These are phyloP conservation scores for Synergus laeviventris DNA, from an alignment of 2,888 invertebrate genomes.

Conservation along the genomic window DNA sequence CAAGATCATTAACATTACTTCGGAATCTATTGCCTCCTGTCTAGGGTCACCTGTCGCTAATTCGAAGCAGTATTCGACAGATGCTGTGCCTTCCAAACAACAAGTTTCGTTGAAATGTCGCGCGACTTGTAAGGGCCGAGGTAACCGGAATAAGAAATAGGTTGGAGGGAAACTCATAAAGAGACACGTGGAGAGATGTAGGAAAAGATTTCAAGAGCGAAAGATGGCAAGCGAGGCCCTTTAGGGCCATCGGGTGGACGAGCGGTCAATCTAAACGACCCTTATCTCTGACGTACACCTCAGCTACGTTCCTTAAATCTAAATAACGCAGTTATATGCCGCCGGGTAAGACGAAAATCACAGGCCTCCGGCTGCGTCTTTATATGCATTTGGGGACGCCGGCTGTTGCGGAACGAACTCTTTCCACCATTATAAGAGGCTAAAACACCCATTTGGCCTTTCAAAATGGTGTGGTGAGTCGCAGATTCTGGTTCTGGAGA, in stretches of 20 bases:
- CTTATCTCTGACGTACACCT: constrained; percentile 67
- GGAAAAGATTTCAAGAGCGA: constrained; percentile 66
- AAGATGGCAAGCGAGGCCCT: constrained; percentile 72
- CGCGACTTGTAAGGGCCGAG: not conserved
- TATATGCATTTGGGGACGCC: constrained; percentile 29
- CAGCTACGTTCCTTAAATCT: constrained; percentile 63
- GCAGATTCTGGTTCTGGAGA: not conserved
- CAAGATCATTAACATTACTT: too few species aligned
- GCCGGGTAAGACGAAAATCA: constrained; percentile 39
- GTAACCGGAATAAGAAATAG: constrained; percentile 48
- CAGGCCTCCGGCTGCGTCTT: constrained; percentile 44
- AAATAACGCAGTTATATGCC: constrained; percentile 65
- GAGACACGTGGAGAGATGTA: constrained; percentile 61
- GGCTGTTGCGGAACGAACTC: constrained; percentile 10
- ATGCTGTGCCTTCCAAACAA: not conserved
- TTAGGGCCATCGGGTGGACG: constrained; percentile 72
- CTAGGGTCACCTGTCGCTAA: not conserved
- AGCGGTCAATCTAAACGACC: constrained; percentile 75
- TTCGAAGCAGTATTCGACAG: not conserved
- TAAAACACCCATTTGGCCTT: constrained; percentile 25
- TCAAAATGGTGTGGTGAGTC: not conserved
- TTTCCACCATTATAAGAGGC: constrained; percentile 33
- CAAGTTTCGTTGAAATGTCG: not conserved
- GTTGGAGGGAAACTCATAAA: constrained; percentile 52
- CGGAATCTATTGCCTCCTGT: too few species aligned